phyloP scores from a whole-genome alignment of 2,797 vertebrate species.

The Botia almorhae region DNA sequence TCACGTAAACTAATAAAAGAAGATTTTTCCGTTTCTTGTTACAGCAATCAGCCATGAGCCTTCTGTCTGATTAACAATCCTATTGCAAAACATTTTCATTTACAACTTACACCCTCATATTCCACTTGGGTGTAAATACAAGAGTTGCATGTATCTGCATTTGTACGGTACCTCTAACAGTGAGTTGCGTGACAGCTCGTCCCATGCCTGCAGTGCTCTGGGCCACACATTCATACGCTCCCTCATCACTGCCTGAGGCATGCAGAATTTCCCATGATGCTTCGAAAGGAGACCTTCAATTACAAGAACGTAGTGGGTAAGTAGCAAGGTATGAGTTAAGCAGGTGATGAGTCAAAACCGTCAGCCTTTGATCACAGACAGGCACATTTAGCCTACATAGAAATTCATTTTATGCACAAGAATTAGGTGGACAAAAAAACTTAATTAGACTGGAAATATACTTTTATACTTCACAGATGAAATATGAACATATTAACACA shows the following conservation, averaged over 20 bases:
- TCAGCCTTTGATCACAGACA: conserved; percentile 25
- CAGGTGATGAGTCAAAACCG: conserved; percentile 11
- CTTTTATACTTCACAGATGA: conserved; percentile 18
- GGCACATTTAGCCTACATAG: not conserved
- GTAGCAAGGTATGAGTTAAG: too few relatives aligned
- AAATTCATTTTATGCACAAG: conserved; percentile 7
- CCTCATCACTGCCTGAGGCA: conserved; percentile 82
- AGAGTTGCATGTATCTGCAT: not conserved
- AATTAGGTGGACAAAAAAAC: not conserved
- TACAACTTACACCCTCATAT: not conserved
- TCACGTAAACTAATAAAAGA: not conserved
- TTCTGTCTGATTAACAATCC: not conserved
- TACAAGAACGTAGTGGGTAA: conserved; percentile 58
- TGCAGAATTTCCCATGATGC: conserved; percentile 87
- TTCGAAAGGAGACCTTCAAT: conserved; percentile 77
- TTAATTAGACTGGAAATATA: conserved; percentile 13
- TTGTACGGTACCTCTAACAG: conserved; percentile 81
- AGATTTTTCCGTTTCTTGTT: not conserved
- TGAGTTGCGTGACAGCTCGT: conserved; percentile 77
- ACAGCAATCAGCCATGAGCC: not conserved
- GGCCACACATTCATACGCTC: conserved; percentile 85
- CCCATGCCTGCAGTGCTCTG: conserved; percentile 83
- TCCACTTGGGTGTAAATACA: conserved; percentile 20
- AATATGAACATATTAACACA: conserved; percentile 17
- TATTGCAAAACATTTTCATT: conserved; percentile 11